A percentile compares a stretch with the other conserved stretches of the same genome.
These are phyloP conservation scores for Plecotus auritus DNA, from an alignment of 2,113 vertebrate species.

Conservation along the genomic window DNA sequence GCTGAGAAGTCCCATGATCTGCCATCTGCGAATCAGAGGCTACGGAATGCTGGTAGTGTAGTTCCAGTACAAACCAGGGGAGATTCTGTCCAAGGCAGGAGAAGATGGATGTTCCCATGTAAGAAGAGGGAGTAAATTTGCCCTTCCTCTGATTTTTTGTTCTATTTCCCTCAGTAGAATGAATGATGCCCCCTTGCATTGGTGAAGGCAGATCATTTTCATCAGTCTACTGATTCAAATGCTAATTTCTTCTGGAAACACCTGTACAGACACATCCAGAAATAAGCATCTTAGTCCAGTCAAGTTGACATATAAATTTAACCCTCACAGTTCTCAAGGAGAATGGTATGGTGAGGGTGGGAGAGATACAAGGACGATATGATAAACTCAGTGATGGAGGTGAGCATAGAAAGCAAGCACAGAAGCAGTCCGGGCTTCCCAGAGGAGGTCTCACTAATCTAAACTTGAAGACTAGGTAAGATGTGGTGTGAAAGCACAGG, in stretches of 20 bases:
- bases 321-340: background rate
- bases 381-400: background rate
- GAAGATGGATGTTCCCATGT: background rate
- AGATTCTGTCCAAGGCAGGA: background rate
- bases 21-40: background rate
- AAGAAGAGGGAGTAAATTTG: background rate
- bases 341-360: background rate
- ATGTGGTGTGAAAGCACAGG: background rate
- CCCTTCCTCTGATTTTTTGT: background rate
- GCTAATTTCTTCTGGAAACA: background rate
- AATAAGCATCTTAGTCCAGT: background rate
- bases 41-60: background rate
- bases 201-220: background rate
- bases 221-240: background rate
- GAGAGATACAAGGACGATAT: accelerated
- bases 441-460: background rate
- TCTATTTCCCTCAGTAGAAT: background rate
- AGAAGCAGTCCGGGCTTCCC: background rate
- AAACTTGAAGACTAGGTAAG: background rate
- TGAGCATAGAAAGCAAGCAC: background rate
- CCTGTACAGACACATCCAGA: background rate
- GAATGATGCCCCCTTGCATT: background rate
- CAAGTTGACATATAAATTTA: background rate
- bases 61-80: background rate
- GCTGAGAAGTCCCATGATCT: background rate